Base-by-base conservation (phyloP, 2,113 vertebrate species). In the Varanus komodoensis region DNA sequence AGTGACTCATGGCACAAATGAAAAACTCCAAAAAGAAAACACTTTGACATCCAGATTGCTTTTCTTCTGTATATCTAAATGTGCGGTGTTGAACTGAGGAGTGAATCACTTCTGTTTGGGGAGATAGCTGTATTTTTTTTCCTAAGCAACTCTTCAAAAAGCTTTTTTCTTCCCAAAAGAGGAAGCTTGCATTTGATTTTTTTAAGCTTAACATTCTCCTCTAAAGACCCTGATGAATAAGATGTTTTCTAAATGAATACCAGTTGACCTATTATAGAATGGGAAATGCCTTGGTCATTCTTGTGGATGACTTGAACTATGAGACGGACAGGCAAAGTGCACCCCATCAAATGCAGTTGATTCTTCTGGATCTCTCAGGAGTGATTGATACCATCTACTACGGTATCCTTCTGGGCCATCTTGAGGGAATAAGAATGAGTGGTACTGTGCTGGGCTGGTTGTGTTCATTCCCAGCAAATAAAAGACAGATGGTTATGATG, bases 1-100 rank as follows among this genome's bases (percentile, higher is more conserved):
- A 61, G 29, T 61, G 52, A 4, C 87, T 78, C 64, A 6, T 34
- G 25, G 4, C 54, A 50, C 71, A 64, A 34, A 75, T 29, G 81
- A 29, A 57, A 89, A 73, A 73, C 21, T 57, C 23, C 1, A 52
- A 0, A 84, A 17, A 86, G 50, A 84, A 89, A 90, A 77, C 93
- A 86, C 80, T 64, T 27, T 23, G 67, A 78, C 68, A 38, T n/a
- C 74, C 68, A 82, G 94, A 93, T 27, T 83, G 92, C 29, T 57
- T 78, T 12, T 11, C 0, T 32, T 9, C 32, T 67, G 8, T 79
- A 50, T 74, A 77, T 44, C 50, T 67, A 82, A 23, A 52, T 85
- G 90, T 91, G 83, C 91, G 11, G 50, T n/a, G 75, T 75, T n/a
- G 17, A 93, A 0, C 67, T 86, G 74, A 57, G 73, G 71, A 84